Base-by-base conservation (phyloP, 2,888 invertebrate genomes). In the Leptinotarsa tumamoca region DNA sequence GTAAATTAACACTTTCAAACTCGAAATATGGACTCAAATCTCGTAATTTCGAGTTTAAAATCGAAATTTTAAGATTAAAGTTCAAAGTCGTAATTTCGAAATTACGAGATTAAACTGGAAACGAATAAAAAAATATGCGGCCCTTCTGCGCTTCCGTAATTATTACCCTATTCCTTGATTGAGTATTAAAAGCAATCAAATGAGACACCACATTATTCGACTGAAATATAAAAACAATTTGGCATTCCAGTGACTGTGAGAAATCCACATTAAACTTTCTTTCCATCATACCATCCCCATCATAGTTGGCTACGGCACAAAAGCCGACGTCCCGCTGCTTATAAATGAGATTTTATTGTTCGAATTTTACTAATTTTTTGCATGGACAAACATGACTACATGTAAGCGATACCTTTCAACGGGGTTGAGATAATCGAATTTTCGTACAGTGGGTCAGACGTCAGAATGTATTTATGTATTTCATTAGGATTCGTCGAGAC, bases 361-460 rank as follows among this genome's bases (percentile, higher is more conserved):
- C 58, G 43, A 58, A 27, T 49, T 54, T 68, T 68, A 67, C 72
- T 68, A 72, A 72, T 72, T 72, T 72, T 49, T 68, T 68, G 72
- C 72, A 68, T 72, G 68, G 68, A 51, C 72, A 68, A 54, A 72
- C 72, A 54, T 21, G 68, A 72, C 68, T 61, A 72, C 43, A 14
- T 69, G 69, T 69, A 69, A 33, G 49, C 56, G 69, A 69, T 69
- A 69, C 56, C 69, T 69, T 56, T 43, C 43, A 33, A 43, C 18
- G 56, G 58, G 69, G 69, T 33, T 56, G 18, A 51, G 14, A 58
- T 69, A 69, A 69, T 56, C 56, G 69, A 69, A 68, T 68, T 54
- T 68, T 68, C 17, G 51, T 51, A 52, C 15, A 27, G 52, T 58
- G 58, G 23, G 58, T 58, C 58, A 58, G 58, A 58, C 58, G 58